Evolutionary conservation across 1,140 invertebrate species (phyloP), one percentile per base, ranked within the genome.

Genomic region (Mactra quadrangularis): DNA sequence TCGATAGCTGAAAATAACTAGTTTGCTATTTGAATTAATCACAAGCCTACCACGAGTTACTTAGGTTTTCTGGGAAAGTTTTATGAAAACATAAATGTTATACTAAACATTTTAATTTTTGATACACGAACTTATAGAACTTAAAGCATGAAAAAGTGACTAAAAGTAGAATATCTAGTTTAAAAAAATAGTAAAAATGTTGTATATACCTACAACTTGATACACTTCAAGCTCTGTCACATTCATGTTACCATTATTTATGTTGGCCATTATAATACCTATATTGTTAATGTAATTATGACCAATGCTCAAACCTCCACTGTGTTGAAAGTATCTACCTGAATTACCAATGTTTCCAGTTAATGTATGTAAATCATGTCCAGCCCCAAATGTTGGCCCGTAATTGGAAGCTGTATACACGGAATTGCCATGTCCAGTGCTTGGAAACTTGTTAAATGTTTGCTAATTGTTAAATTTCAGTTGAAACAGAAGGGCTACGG

Each of bases 401-500:
- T 55, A 74, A 33, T 72, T 62, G 38, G 7, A 9, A 9, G 31
- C 38, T 15, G 6, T 15, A 41, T 7, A 41, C 6, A 7, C 38
- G 38, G 15, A 41, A 41, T 41, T 6, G 15, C 38, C 38, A 41
- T 41, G 6, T 41, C 38, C 15, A 41, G 6, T 41, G 15, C 38
- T 41, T 15, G 15, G 6, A 35, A 62, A 84, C 45, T 64, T 72
- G 25, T 57, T 60, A 11, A 0, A 3, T 25, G 29, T 52, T 27
- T 25, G 3, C 9, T n/a, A n/a, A 29, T 52, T 60, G 19, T 66
- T 68, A 33, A 45, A 83, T 15, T 57, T 53, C 35, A 85, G 59
- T 13, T 52, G 59, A 52, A 81, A 87, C n/a, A 87, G 55, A 66
- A 87, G 85, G 29, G 86, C 75, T 17, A 62, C 76, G 11, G 47